A percentile compares a stretch with the other conserved stretches of the same genome.
phyloP scores from a whole-genome alignment of 2,888 invertebrate species.

The Panzeria rudis region DNA sequence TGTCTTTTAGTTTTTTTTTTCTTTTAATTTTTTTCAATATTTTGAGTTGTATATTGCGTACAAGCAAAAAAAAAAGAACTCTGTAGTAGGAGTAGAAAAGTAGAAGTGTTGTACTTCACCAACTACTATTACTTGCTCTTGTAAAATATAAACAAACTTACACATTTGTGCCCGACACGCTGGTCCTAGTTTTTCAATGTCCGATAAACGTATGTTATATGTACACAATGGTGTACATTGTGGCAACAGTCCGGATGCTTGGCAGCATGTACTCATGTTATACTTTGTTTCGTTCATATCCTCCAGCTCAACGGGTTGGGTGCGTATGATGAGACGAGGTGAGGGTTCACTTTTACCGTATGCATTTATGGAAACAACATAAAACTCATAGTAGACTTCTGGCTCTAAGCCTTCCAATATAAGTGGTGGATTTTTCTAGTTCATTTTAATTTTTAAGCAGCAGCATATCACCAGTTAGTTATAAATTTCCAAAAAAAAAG shows the following conservation, averaged over 20 bases:
- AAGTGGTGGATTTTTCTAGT: constrained; percentile 87
- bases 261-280: constrained; percentile 92
- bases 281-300: constrained; percentile 85
- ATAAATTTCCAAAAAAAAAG: constrained; percentile 42
- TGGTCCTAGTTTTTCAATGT: constrained; percentile 89
- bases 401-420: constrained; percentile 90
- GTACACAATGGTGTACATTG: constrained; percentile 91
- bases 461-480: not conserved
- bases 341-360: constrained; percentile 92
- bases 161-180: constrained; percentile 91
- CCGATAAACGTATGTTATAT: constrained; percentile 92
- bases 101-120: not conserved
- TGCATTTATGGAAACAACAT: constrained; percentile 90
- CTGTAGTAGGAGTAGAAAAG: constrained; percentile 1
- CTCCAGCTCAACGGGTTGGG: constrained; percentile 84
- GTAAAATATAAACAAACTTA: constrained; percentile 82
- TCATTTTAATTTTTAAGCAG: constrained; percentile 1
- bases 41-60: constrained; percentile 58
- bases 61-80: constrained; percentile 18
- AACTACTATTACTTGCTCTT: not conserved
- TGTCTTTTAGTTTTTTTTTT: constrained; percentile 66
- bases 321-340: constrained; percentile 90
- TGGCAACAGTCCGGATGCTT: constrained; percentile 86
- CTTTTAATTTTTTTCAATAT: constrained; percentile 18
- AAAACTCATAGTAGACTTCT: constrained; percentile 91